Percentiles rank a stretch among this genome's conserved stretches.
These are phyloP conservation scores for Neelides sp. DNA, from an alignment of 1,140 invertebrate genomes.

Conservation along the genomic window DNA sequence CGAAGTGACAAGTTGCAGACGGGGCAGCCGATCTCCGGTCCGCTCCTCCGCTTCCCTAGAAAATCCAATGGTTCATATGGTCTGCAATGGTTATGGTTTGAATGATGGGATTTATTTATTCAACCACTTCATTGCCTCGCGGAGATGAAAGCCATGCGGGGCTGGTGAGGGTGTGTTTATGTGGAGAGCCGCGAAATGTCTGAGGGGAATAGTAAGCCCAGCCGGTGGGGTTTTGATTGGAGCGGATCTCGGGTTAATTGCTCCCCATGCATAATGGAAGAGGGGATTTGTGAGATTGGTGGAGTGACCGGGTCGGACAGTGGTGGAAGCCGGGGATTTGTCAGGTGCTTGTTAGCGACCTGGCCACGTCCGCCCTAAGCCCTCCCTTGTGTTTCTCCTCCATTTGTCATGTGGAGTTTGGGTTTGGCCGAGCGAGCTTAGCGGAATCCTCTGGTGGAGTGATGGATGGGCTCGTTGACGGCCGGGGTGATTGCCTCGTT, in stretches of 20 bases:
- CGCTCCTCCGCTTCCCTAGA: slow-evolving; percentile 22
- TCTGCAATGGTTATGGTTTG: neutral
- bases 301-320: slow-evolving; percentile 31
- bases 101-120: neutral
- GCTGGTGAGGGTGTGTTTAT: too few relatives aligned
- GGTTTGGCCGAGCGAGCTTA: neutral
- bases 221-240: too few relatives aligned
- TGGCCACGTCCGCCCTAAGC: slow-evolving; percentile 31
- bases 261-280: too few relatives aligned
- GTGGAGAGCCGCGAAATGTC: too few relatives aligned
- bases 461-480: slow-evolving; percentile 32
- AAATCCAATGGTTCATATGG: neutral
- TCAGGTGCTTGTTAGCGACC: slow-evolving; percentile 32
- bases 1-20: slow-evolving; percentile 64
- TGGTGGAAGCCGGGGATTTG: slow-evolving; percentile 32
- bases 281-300: slow-evolving; percentile 6
- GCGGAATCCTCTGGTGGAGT: slow-evolving; percentile 9
- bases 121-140: too few relatives aligned
- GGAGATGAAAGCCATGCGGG: too few relatives aligned
- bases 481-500: slow-evolving; percentile 32
- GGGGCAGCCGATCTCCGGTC: slow-evolving; percentile 50
- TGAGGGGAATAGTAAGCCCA: too few relatives aligned
- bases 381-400: slow-evolving; percentile 31
- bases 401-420: slow-evolving; percentile 30
- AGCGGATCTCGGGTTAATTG: slow-evolving; percentile 1